These are phyloP conservation scores for Mesochorus sp. DNA, from an alignment of 2,888 invertebrate genomes.

Conservation along the genomic window DNA sequence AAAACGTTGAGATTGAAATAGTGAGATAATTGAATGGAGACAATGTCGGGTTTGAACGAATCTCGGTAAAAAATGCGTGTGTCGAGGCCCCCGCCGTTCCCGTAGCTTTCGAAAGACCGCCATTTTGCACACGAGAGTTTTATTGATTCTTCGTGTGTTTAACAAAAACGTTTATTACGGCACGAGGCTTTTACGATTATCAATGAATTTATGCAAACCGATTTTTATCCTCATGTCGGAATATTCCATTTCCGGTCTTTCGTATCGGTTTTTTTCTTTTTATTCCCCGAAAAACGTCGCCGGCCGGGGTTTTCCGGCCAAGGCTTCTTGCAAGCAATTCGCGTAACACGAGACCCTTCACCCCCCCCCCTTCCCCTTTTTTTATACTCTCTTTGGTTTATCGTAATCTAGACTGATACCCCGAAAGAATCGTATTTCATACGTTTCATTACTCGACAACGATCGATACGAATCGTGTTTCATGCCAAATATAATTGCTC, in stretches of 20 bases:
- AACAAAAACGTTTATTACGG: constrained; percentile 64
- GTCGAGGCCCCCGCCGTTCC: constrained; percentile 57
- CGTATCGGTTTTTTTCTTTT: too few relatives aligned
- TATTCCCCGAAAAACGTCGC: too few relatives aligned
- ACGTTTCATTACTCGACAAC: constrained; percentile 40
- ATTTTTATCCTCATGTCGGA: too few relatives aligned
- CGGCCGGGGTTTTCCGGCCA: constrained; percentile 31
- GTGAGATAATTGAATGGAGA: not conserved
- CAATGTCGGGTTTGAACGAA: not conserved
- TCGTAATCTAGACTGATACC: constrained; percentile 25
- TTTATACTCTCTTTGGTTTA: constrained; percentile 4
- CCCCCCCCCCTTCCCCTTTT: constrained; percentile 5
- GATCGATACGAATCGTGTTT: constrained; percentile 32
- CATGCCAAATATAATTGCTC: constrained; percentile 14
- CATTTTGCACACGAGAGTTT: constrained; percentile 78
- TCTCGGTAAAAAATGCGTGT: not conserved
- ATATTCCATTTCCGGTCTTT: too few relatives aligned
- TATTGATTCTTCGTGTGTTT: constrained; percentile 81
- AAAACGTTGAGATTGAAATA: not conserved
- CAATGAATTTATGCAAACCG: too few relatives aligned
- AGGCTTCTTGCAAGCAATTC: constrained; percentile 21
- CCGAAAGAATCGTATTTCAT: constrained; percentile 43
- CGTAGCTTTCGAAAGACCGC: constrained; percentile 76
- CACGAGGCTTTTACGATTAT: constrained; percentile 1
- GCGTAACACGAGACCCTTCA: constrained; percentile 55